Evolutionary conservation across 1,140 invertebrate genomes (phyloP), one percentile per base, ranked within the genome.

Genomic region (Hetaerina americana): DNA sequence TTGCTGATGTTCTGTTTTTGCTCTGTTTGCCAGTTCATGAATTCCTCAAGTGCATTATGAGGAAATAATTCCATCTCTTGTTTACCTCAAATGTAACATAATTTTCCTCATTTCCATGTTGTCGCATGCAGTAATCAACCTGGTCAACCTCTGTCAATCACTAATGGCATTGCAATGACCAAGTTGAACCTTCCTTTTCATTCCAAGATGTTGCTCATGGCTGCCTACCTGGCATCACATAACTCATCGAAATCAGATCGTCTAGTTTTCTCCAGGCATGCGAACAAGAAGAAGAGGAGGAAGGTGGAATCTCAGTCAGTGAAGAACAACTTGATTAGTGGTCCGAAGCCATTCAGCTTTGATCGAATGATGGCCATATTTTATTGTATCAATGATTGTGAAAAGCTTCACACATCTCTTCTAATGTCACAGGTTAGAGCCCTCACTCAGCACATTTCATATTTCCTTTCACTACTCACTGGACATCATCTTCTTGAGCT

Each of bases 351-450:
- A 0, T 96, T 97, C 78, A 87, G 87, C 0, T 82, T 97, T 22
- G 91, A 95, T 78, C 84, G 95, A 71, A 82, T 97, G 76, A 79
- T 97, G 69, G 92, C 93, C 2, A 96, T 97, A 76, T 97, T 96
- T 81, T 96, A 94, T 82, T 88, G 92, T 0, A 95, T 97, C 75
- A 81, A 94, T 18, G 90, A 94, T 68, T 90, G 93, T 68, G 90
- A 89, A 78, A 89, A 94, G 27, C 88, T 90, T 27, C 85, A 95
- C 18, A 94, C 93, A 73, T 92, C 92, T 73, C 90, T 91, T 80
- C 82, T 96, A 22, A 83, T 93, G 8, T 85, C 88, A 0, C 92
- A 94, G 81, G 88, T 93, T 75, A 68, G 70, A n/a, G n/a, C n/a
- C n/a, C n/a, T n/a, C n/a, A n/a, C n/a, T n/a, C n/a, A n/a, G n/a